phyloP scores from a whole-genome alignment of 2,797 vertebrate genomes.

The Anguilla obscura region DNA sequence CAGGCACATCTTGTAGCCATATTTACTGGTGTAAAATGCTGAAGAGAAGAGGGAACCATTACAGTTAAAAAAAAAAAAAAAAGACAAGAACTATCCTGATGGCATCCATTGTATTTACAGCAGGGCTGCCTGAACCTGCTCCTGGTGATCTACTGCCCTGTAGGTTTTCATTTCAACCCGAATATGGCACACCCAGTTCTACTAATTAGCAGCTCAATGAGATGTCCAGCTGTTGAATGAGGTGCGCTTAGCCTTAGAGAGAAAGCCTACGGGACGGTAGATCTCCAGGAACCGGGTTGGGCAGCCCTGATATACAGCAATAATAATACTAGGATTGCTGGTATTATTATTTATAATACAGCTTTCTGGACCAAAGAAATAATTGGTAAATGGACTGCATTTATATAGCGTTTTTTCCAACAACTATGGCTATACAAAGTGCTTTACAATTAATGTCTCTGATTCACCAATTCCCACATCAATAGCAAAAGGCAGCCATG shows the following conservation, averaged over 20 bases:
- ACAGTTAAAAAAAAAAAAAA: background rate
- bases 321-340: background rate
- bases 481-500: no score
- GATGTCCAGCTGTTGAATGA: no score
- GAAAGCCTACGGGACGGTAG: background rate
- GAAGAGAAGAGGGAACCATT: constrained; percentile 39
- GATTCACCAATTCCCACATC: no score
- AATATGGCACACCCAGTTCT: background rate
- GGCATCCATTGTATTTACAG: background rate
- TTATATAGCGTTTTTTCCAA: no score
- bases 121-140: no score
- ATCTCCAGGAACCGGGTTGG: background rate
- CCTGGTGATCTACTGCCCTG: no score
- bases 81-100: background rate
- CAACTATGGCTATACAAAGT: no score
- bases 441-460: no score
- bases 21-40: constrained; percentile 98
- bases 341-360: no score
- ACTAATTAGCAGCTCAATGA: background rate
- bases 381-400: no score
- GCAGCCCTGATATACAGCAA: background rate
- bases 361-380: no score
- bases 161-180: background rate
- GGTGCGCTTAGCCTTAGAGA: background rate
- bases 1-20: constrained; percentile 98